These are phyloP conservation scores for Cryptocheilus praepositus DNA, from an alignment of 2,888 invertebrate genomes.

Conservation along the genomic window DNA sequence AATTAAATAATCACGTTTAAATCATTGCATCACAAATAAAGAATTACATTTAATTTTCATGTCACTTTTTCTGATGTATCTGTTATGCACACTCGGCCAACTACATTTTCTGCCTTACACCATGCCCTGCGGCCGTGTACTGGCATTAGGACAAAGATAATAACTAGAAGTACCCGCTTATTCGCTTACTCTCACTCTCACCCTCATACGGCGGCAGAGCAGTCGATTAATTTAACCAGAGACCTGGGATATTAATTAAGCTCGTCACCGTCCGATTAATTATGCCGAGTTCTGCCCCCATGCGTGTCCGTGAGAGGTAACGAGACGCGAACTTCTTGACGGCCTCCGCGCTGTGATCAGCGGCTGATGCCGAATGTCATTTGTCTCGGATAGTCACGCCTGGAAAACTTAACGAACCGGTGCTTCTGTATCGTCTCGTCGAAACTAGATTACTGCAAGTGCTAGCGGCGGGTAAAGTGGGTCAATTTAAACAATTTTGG, in stretches of 20 bases:
- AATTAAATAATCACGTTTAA: no score
- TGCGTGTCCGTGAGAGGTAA: slow-evolving; percentile 24
- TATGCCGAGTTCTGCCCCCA: slow-evolving; percentile 28
- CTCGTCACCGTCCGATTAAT: slow-evolving; percentile 51
- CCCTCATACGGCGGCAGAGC: neutral
- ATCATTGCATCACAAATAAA: no score
- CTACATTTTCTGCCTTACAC: no score
- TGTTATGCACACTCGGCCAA: no score
- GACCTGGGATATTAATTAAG: slow-evolving; percentile 54
- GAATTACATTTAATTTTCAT: no score
- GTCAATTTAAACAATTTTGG: no score
- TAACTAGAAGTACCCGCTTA: neutral
- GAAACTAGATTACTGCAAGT: no score
- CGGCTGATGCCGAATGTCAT: slow-evolving; percentile 10
- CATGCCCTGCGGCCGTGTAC: no score
- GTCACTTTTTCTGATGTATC: no score
- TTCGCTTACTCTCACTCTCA: neutral
- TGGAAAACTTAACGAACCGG: neutral
- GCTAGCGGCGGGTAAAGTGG: no score
- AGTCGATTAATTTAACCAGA: slow-evolving; percentile 48
- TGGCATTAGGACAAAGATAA: neutral
- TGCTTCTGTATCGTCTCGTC: no score
- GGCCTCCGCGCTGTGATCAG: slow-evolving; percentile 15
- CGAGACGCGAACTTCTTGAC: slow-evolving; percentile 23
- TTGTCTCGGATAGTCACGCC: neutral